Evolutionary conservation across 2,888 invertebrate genomes (phyloP), one percentile per base, ranked within the genome.

Genomic region (Apomyelois bistriatella): DNA sequence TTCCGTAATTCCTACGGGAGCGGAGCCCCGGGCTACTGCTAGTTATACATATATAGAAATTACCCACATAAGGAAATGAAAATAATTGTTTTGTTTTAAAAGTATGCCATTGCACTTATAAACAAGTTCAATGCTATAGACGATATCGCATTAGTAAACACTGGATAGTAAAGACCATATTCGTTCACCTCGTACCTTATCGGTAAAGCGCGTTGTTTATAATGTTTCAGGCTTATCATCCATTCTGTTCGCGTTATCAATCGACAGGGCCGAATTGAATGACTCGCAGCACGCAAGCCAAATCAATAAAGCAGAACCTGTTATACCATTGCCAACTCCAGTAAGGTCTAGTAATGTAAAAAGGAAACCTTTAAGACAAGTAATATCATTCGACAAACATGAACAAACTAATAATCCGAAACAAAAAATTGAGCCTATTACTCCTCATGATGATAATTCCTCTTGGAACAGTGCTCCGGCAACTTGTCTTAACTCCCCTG

Each of bases 181-280:
- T 57, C 52, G 48, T 57, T 50, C 35, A 58, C 54, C 49, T 52
- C 59, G 48, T 28, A 35, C 22, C 15, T 30, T 43, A 43, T 43
- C 43, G 30, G 13, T 15, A 43, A 54, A 9, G 4, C n/a, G 13
- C 5, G 38, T 56, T 53, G 13, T 54, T 53, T 60, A 55, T 36
- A 52, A 59, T 71, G 62, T 89, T 88, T 60, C 74, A 95, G 96
- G 96, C 61, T 92, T 99, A 75, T 95, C 95, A 61, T 94, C 97
- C 51, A 95, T 98, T 72, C 91, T 98, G 61, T 99, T 99, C 90
- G 98, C 99, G 16, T 93, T 98, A 74, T 95, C 94, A 71, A 95
- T 98, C 57, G 98, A 98, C 87, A 96, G 96, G 80, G 91, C 94
- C 28, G 96, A 96, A 74, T 90, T 97, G 53, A 96, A 95, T 82